These are phyloP conservation scores for Catharus fuscescens DNA, from an alignment of 2,113 vertebrate genomes.

Conservation along the genomic window DNA sequence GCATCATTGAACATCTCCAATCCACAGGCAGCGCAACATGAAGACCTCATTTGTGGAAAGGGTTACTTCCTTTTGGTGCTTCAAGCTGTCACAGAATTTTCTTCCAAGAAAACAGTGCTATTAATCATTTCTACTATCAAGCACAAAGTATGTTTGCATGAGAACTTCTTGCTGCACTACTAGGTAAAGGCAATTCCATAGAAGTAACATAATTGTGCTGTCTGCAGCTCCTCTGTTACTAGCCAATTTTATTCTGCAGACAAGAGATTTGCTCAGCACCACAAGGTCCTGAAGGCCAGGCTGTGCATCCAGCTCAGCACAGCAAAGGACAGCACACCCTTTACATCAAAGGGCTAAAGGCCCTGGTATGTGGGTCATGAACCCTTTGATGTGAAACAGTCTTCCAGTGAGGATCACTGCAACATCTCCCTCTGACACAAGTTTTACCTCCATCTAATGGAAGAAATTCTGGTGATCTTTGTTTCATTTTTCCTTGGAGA, in stretches of 20 bases:
- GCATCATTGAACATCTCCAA: background rate
- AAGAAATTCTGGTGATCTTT: background rate
- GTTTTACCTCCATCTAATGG: background rate
- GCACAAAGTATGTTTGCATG: background rate
- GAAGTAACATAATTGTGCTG: background rate
- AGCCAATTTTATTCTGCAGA: background rate
- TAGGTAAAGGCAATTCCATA: background rate
- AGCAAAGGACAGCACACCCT: background rate
- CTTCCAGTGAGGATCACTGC: background rate
- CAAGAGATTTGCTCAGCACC: background rate
- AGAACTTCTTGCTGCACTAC: background rate
- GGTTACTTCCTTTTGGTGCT: background rate
- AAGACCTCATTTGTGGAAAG: background rate
- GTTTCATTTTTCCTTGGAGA: background rate
- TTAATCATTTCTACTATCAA: background rate
- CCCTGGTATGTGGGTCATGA: background rate
- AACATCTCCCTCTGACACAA: background rate
- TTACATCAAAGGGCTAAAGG: too few species aligned
- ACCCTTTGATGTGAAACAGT: rapidly evolving
- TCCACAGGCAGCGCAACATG: background rate
- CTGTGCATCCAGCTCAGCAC: background rate
- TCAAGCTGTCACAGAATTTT: background rate
- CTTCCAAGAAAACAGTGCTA: background rate
- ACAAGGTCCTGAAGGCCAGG: background rate
- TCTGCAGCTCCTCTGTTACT: background rate